A percentile compares a stretch with the other conserved stretches of the same genome.
Conservation (phyloP, 2,888 invertebrate genomes). For the Drosophila nigricruria region DNA sequence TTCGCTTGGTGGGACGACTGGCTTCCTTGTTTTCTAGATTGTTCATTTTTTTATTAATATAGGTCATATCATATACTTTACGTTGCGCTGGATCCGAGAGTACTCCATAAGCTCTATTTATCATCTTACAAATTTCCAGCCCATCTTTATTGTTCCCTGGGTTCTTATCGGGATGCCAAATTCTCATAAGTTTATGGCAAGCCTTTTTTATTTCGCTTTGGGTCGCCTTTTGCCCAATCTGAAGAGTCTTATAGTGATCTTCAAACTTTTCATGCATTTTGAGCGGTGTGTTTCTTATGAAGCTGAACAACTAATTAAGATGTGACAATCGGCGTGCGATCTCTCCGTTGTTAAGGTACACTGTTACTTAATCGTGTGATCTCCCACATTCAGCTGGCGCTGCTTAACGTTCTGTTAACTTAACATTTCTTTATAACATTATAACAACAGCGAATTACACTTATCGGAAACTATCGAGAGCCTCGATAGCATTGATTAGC, state of each 20-base stretch:
- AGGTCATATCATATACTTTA: not conserved
- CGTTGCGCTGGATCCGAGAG: not conserved
- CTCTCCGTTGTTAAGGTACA: too few species aligned
- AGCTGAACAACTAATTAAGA: not conserved
- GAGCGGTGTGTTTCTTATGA: not conserved
- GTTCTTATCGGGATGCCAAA: conserved; percentile 47
- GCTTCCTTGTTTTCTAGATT: not conserved
- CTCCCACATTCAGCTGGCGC: not conserved
- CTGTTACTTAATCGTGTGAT: too few species aligned
- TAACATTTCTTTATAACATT: not conserved
- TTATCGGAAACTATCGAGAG: not conserved
- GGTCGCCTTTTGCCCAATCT: conserved; percentile 2
- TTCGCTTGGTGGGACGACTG: not conserved
- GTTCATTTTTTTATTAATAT: not conserved
- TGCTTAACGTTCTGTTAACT: not conserved
- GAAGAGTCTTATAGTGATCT: conserved; percentile 26
- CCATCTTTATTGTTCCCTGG: not conserved
- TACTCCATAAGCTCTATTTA: not conserved
- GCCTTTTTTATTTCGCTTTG: conserved; percentile 8
- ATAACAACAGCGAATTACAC: not conserved
- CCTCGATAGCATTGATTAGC: not conserved
- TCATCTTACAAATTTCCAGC: not conserved
- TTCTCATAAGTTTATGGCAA: not conserved
- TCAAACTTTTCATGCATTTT: not conserved
- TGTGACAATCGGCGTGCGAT: not conserved